Conservation (phyloP, 1,140 invertebrate genomes). For the Hormaphis cornu region DNA sequence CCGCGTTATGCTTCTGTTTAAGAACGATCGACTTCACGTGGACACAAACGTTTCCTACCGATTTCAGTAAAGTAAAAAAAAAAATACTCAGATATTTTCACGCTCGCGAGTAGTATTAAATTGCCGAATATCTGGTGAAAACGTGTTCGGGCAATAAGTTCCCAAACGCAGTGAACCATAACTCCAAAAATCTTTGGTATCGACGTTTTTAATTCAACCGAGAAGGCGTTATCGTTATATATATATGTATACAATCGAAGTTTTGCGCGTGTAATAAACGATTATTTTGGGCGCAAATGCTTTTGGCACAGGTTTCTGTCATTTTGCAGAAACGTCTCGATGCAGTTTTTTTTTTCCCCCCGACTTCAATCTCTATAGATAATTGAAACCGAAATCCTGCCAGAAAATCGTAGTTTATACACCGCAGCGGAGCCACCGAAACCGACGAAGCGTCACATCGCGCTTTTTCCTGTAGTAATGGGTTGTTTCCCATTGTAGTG, state of each 20-base stretch:
- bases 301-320: conserved; percentile 24
- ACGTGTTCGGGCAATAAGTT: no score
- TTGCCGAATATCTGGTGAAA: no score
- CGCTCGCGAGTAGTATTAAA: no score
- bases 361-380: conserved; percentile 21
- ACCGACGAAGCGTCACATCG: conserved; percentile 16
- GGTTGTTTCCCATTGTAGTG: conserved; percentile 6
- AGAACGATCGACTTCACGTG: no score
- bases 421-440: background rate
- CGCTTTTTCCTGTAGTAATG: conserved; percentile 16
- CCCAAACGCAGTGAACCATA: no score
- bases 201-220: conserved; percentile 10
- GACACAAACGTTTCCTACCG: no score
- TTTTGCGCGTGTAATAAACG: conserved; percentile 7
- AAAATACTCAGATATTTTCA: no score
- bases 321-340: conserved; percentile 3
- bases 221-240: no score
- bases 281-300: conserved; percentile 14
- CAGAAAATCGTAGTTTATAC: conserved; percentile 15
- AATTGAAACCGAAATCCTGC: conserved; percentile 24
- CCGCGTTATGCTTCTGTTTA: no score
- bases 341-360: background rate
- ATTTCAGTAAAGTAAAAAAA: no score
- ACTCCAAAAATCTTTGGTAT: no score
- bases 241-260: background rate